Conservation (phyloP, 53 echinoderm and acorn worm species). For the Holothuria leucospilota region DNA sequence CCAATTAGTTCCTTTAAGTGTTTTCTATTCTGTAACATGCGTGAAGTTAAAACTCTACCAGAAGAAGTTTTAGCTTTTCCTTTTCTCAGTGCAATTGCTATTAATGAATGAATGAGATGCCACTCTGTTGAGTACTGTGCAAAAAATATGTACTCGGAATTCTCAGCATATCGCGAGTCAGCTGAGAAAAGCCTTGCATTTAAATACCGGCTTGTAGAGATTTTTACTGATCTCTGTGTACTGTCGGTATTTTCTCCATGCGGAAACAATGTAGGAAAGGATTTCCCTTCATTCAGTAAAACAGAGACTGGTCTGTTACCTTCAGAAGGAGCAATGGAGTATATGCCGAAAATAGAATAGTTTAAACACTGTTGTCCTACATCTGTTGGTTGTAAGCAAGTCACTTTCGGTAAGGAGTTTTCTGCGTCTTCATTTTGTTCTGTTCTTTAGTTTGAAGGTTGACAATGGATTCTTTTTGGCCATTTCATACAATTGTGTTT, state of each 20-base stretch:
- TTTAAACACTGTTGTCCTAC: conserved; percentile 55
- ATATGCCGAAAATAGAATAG: conserved; percentile 53
- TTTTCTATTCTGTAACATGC: conserved; percentile 51
- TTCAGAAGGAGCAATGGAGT: conserved; percentile 75
- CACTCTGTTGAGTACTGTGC: conserved; percentile 77
- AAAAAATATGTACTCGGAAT: conserved; percentile 76
- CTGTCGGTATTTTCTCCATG: conserved; percentile 64
- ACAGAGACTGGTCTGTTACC: conserved; percentile 68
- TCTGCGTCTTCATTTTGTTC: neutral
- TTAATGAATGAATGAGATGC: conserved; percentile 69
- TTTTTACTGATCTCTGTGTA: conserved; percentile 61
- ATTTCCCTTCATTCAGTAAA: conserved; percentile 63
- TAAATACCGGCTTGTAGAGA: conserved; percentile 74
- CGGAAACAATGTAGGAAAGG: conserved; percentile 77
- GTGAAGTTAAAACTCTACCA: conserved; percentile 42
- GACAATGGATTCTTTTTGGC: neutral
- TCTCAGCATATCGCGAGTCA: conserved; percentile 75
- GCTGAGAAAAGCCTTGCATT: conserved; percentile 67
- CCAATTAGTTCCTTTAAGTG: conserved; percentile 56
- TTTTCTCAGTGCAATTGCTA: conserved; percentile 78
- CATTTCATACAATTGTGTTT: no score
- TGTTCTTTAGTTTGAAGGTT: neutral
- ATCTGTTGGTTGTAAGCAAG: conserved; percentile 70
- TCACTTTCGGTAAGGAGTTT: conserved; percentile 47
- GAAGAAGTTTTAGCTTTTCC: conserved; percentile 45